Conservation (phyloP, 1,140 invertebrate species). For the Melitaea cinxia region DNA sequence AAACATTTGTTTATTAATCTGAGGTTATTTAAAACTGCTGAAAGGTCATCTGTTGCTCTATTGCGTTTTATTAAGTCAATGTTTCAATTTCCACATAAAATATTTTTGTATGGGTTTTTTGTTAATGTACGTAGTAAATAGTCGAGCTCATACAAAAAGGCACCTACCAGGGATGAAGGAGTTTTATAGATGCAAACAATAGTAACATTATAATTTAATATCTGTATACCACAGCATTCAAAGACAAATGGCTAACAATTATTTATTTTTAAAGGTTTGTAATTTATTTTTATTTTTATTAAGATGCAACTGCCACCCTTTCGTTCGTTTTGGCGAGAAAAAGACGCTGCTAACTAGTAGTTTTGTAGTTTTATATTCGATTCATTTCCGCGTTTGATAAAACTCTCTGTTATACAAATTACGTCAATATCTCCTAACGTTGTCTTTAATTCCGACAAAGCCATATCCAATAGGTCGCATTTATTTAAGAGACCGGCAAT, state of each 20-base stretch:
- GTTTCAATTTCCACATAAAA: not conserved
- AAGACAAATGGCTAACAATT: constrained; percentile 8
- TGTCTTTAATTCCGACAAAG: not conserved
- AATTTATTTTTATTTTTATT: not conserved
- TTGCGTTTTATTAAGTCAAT: constrained; percentile 2
- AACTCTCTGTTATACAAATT: constrained; percentile 14
- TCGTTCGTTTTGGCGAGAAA: constrained; percentile 5
- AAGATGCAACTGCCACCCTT: constrained; percentile 9
- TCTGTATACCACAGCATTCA: constrained; percentile 7
- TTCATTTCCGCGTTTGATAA: constrained; percentile 12
- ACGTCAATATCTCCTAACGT: not conserved
- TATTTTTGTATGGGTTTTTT: not conserved
- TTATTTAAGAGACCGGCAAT: not conserved
- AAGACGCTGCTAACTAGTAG: constrained; percentile 6
- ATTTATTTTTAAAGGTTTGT: not conserved
- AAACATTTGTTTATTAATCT: too few relatives aligned
- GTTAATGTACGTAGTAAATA: not conserved
- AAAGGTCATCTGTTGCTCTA: not conserved
- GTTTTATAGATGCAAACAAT: constrained; percentile 4
- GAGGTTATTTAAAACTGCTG: constrained; percentile 5
- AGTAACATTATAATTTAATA: not conserved
- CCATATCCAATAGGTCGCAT: not conserved
- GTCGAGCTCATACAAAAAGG: not conserved
- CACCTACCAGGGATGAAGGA: not conserved
- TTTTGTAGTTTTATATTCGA: constrained; percentile 11